phyloP scores from a whole-genome alignment of 2,113 vertebrate species.

The Ibidorhyncha struthersii region DNA sequence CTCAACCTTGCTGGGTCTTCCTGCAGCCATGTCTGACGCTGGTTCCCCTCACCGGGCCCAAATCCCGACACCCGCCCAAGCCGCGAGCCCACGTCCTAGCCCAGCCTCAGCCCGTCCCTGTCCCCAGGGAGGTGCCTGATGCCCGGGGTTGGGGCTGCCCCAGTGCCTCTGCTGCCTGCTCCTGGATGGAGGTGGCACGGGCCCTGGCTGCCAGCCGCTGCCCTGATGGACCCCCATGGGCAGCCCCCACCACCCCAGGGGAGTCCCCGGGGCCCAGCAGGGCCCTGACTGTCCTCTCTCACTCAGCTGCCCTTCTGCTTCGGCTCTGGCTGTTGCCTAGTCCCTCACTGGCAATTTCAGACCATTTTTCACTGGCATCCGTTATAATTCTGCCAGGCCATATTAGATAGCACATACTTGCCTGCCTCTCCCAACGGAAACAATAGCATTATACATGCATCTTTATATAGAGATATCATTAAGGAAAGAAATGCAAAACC shows the following conservation, averaged over 20 bases:
- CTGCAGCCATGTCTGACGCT: background rate
- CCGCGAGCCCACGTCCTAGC: no score
- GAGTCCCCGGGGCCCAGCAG: background rate
- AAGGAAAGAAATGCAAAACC: background rate
- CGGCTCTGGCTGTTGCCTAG: background rate
- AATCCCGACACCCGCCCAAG: fast-evolving
- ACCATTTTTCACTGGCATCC: background rate
- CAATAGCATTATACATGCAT: background rate
- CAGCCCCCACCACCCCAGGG: fast-evolving
- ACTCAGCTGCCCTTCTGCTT: background rate
- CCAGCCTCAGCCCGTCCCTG: background rate
- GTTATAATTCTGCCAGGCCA: background rate
- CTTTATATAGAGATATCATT: background rate
- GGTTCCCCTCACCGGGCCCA: background rate
- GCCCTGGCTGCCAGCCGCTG: background rate
- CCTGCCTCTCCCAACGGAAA: background rate
- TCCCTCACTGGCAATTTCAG: background rate
- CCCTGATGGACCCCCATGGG: fast-evolving
- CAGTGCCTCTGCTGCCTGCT: fast-evolving
- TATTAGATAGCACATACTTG: background rate
- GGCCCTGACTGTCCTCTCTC: fast-evolving
- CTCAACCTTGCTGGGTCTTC: background rate
- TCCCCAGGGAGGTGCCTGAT: no score
- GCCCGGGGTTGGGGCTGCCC: no score
- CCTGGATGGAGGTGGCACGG: background rate